Percentiles rank a stretch among this genome's conserved stretches.
Conservation (phyloP, 2,797 vertebrate genomes). For the Chelidonichthys spinosus region DNA sequence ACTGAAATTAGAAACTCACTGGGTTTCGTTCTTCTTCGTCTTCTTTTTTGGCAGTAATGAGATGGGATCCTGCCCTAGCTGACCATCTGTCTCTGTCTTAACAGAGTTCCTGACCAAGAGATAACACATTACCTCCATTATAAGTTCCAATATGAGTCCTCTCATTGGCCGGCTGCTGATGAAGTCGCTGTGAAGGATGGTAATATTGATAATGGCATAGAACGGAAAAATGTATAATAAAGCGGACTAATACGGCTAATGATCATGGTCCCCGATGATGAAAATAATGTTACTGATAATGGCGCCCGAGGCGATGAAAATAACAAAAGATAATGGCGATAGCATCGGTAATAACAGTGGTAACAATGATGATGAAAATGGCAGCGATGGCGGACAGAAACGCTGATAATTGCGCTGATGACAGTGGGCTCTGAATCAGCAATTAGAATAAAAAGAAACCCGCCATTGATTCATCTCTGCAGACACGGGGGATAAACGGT, state of each 20-base stretch:
- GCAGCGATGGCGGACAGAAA: slow-evolving; percentile 53
- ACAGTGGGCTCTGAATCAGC: slow-evolving; percentile 58
- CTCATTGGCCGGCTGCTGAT: slow-evolving; percentile 54
- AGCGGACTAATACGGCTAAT: slow-evolving; percentile 66
- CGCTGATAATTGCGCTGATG: slow-evolving; percentile 74
- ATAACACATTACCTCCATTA: slow-evolving; percentile 68
- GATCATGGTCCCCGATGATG: slow-evolving; percentile 51
- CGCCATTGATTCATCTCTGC: slow-evolving; percentile 73
- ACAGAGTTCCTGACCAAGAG: slow-evolving; percentile 40
- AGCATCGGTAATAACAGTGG: slow-evolving; percentile 60
- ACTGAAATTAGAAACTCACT: slow-evolving; percentile 75
- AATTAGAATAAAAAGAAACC: slow-evolving; percentile 72
- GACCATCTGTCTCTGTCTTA: slow-evolving; percentile 71
- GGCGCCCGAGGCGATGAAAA: slow-evolving; percentile 35
- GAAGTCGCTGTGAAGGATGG: slow-evolving; percentile 54
- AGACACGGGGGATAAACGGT: slow-evolving; percentile 63
- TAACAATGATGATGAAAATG: slow-evolving; percentile 68
- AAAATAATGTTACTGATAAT: slow-evolving; percentile 55
- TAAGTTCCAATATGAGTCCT: slow-evolving; percentile 48
- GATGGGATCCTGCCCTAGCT: slow-evolving; percentile 57
- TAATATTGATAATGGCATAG: slow-evolving; percentile 59
- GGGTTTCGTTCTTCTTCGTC: slow-evolving; percentile 48
- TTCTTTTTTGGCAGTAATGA: slow-evolving; percentile 56
- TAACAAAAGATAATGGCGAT: slow-evolving; percentile 59
- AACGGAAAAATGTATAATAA: slow-evolving; percentile 47